Conservation (phyloP, 2,113 vertebrate species). For the Otus sunia region DNA sequence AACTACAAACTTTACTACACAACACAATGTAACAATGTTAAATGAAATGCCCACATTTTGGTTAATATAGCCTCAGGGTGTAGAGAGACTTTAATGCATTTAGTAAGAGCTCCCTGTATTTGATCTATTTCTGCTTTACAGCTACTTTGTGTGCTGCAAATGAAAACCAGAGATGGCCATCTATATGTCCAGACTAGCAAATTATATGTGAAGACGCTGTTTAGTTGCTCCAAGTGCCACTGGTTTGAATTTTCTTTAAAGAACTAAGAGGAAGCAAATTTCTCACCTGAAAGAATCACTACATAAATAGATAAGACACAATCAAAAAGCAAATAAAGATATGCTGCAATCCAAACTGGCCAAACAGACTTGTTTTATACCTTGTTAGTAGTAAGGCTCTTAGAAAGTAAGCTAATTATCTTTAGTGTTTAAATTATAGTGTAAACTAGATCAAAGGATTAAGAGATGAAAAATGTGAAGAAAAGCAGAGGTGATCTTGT, state of each 20-base stretch:
- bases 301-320: background rate
- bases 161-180: background rate
- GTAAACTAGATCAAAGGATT: background rate
- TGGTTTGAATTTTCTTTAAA: background rate
- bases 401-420: slow-evolving; percentile 17
- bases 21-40: background rate
- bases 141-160: background rate
- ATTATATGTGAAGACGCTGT: background rate
- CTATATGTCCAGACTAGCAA: background rate
- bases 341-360: background rate
- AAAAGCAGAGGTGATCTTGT: background rate
- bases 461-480: background rate
- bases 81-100: background rate
- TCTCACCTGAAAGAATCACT: background rate
- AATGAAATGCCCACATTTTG: background rate
- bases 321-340: background rate
- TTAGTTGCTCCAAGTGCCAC: background rate
- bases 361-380: background rate
- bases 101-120: background rate
- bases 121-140: background rate
- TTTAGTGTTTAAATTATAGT: background rate
- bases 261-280: background rate
- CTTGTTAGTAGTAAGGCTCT: background rate
- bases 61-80: background rate
- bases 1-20: background rate